A percentile compares a stretch with the other conserved stretches of the same genome.
These are phyloP conservation scores for Ceratotherium simum DNA, from an alignment of 2,113 vertebrate genomes.

Conservation along the genomic window DNA sequence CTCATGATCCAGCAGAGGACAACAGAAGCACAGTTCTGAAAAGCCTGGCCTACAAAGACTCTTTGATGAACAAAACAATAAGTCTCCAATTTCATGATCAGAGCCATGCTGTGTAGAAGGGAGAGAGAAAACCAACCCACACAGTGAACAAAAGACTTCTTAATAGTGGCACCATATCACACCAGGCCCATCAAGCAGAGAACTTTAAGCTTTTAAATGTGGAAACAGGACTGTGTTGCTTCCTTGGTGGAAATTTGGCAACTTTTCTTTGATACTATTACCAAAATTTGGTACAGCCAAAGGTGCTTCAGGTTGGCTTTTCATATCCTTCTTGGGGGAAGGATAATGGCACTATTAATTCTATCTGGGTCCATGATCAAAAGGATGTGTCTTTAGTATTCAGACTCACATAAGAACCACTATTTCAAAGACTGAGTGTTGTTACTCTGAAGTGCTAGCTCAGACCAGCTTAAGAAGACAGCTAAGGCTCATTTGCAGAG, in stretches of 20 bases:
- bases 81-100: conserved; percentile 30
- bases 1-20: neutral
- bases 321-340: neutral
- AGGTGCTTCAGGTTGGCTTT: neutral
- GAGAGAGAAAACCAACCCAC: neutral
- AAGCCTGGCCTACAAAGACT: neutral
- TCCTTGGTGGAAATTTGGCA: neutral
- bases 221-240: neutral
- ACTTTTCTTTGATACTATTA: neutral
- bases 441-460: neutral
- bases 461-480: neutral
- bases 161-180: neutral
- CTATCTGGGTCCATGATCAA: neutral
- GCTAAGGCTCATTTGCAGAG: neutral
- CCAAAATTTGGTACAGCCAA: neutral
- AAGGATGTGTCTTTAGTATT: neutral
- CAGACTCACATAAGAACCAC: neutral
- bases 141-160: neutral
- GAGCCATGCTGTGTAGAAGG: neutral
- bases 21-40: neutral
- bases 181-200: neutral
- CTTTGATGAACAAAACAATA: conserved; percentile 53
- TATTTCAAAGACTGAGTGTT: neutral
- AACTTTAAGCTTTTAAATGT: neutral
- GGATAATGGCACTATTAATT: neutral